Evolutionary conservation across 2,113 vertebrate genomes (phyloP), one percentile per base, ranked within the genome.

Genomic region (Solea solea): DNA sequence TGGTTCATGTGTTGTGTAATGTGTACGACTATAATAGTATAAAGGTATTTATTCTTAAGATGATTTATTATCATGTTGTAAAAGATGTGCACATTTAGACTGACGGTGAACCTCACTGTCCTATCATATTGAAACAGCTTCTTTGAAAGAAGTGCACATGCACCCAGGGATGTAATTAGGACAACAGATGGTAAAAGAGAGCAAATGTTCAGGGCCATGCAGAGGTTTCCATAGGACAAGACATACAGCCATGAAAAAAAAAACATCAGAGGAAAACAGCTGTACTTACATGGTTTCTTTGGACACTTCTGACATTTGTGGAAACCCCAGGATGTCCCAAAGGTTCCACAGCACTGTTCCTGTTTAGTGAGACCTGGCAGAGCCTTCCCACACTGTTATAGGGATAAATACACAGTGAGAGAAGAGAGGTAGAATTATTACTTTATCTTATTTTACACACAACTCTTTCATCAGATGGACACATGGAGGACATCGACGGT

Each of bases 291-390:
- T 0, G 94, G 90, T 89, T 96, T 96, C 85, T 95, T 95, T 64
- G 97, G 97, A 92, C 97, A 98, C 83, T 96, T 98, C 84, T 96
- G 96, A 92, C 98, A 99, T 91, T 99, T 99, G 90, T 98, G 93
- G 90, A 98, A 98, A 64, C 98, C 98, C 98, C 98, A 99, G 85
- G 98, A 99, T 41, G 97, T 97, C 50, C 98, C 98, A 64, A 98
- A 93, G 0, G 95, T 96, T 62, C 94, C 95, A 90, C 98, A 99
- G 93, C 98, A 99, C 87, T 97, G 96, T 71, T 99, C 98, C 94
- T 97, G 96, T 87, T 98, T 98, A 28, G 95, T 97, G 74, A 99
- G 96, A 40, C 96, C 97, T 7, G 97, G 98, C 58, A 99, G 94
- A n/a, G 95, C 94, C 91, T 99, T 98, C 69, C 97, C 97, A 93